A percentile compares a stretch with the other conserved stretches of the same genome.
phyloP scores from a whole-genome alignment of 1,140 invertebrate species.

The Rhopalosiphum padi region DNA sequence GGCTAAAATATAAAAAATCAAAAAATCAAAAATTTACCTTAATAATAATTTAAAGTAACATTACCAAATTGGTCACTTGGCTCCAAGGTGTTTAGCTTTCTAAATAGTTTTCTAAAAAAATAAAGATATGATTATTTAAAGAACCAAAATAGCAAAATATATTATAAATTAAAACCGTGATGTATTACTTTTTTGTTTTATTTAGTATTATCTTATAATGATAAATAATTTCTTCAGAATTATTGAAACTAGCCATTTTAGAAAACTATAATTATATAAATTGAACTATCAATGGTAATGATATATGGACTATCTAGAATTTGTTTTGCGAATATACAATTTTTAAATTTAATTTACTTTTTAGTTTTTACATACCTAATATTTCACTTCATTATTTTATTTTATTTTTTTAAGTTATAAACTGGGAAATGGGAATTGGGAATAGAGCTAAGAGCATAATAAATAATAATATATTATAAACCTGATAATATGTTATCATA shows the following conservation, averaged over 20 bases:
- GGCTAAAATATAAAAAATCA: not conserved
- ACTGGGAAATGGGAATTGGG: too few species aligned
- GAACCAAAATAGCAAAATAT: not conserved
- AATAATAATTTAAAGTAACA: not conserved
- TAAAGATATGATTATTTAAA: not conserved
- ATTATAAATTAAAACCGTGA: not conserved
- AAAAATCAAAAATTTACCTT: not conserved
- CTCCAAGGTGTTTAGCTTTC: conserved; percentile 47
- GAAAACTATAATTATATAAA: not conserved
- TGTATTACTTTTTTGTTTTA: conserved; percentile 55
- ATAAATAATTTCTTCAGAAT: conserved; percentile 48
- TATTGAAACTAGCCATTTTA: conserved; percentile 37
- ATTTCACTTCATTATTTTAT: too few species aligned
- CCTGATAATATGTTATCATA: too few species aligned
- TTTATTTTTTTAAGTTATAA: too few species aligned
- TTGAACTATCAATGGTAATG: not conserved
- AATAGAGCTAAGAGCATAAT: too few species aligned
- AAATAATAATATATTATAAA: too few species aligned
- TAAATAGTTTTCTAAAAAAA: conserved; percentile 47
- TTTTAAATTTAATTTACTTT: too few species aligned
- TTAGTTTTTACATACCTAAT: too few species aligned
- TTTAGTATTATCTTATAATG: conserved; percentile 50
- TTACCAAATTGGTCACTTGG: conserved; percentile 53
- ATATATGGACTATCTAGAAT: too few species aligned
- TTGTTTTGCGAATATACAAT: too few species aligned